Base-by-base conservation (phyloP, 2,113 vertebrate species). In the Gambusia holbrooki region DNA sequence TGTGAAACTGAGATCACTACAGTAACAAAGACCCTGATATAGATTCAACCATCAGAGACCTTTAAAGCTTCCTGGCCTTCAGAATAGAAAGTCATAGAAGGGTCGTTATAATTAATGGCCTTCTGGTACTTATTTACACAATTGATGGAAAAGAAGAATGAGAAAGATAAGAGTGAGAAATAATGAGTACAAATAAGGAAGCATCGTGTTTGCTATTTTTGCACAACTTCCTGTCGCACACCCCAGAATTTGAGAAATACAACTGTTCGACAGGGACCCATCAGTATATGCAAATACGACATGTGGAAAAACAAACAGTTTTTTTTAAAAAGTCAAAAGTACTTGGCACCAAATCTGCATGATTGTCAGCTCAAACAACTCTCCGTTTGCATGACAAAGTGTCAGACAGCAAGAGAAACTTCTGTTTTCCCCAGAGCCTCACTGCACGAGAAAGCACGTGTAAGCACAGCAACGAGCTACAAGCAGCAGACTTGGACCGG, bases 191-290 rank as follows among this genome's bases (percentile, higher is more conserved):
- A 13, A 91, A 89, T 76, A 88, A 63, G 80, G 76, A 86, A 79
- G 78, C 86, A 87, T 89, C 80, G 83, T 89, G 90, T 89, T 79
- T 12, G 27, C 77, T 74, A 84, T 87, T 86, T 86, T 87, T 91
- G 77, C 90, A 88, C 78, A 91, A 92, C 87, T 90, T 93, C 90
- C 91, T 91, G 87, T 80, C 77, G 71, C 74, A 82, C 63, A 42
- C 30, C 35, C 65, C 30, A 74, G 73, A 85, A 81, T 86, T 91
- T 84, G 76, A 83, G 90, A 88, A 90, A 93, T 71, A 28, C 10
- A 64, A 76, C 17, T 30, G 67, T 68, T 37, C 78, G 75, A 70
- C 75, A 58, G 6, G 54, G 61, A 71, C 71, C 30, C 72, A 45
- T 74, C 5, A 25, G 27, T 10, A 0, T 51, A 14, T 13, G 28